Conservation (phyloP, 2,888 invertebrate genomes). For the Amphiduros pacificus region DNA sequence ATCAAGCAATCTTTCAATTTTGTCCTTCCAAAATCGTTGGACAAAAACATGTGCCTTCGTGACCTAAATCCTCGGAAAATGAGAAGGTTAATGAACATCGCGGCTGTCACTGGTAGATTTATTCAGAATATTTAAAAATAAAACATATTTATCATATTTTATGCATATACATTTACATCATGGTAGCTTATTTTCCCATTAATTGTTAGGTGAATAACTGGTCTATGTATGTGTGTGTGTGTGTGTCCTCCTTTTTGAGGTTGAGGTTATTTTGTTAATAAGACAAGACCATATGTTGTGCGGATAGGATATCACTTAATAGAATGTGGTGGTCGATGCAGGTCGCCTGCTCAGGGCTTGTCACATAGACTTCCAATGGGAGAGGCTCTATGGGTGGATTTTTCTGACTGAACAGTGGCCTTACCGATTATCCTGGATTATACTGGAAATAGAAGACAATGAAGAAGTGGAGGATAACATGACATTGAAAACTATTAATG, state of each 20-base stretch:
- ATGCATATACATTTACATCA: too few species aligned
- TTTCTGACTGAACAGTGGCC: constrained; percentile 99
- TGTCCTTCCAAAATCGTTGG: constrained; percentile 62
- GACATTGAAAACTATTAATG: constrained; percentile 87
- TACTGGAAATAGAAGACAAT: constrained; percentile 86
- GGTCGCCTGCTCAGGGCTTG: constrained; percentile 95
- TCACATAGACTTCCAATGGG: constrained; percentile 99
- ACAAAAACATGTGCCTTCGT: constrained; percentile 97
- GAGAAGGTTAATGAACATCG: constrained; percentile 93
- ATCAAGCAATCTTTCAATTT: too few species aligned
- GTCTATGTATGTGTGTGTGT: too few species aligned
- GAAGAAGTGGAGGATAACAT: constrained; percentile 80
- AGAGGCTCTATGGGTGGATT: constrained; percentile 95
- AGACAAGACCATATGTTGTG: too few species aligned
- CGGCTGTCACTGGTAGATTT: constrained; percentile 84
- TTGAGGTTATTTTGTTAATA: too few species aligned
- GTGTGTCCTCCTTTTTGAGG: too few species aligned
- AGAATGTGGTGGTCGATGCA: constrained; percentile 62
- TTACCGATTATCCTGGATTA: constrained; percentile 95
- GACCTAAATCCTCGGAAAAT: constrained; percentile 98
- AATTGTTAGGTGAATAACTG: too few species aligned
- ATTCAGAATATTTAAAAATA: too few species aligned
- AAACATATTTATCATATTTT: too few species aligned
- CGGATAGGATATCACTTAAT: too few species aligned
- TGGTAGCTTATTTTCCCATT: too few species aligned